These are phyloP conservation scores for Drosophila bocqueti DNA, from an alignment of 1,140 invertebrate species.

Conservation along the genomic window DNA sequence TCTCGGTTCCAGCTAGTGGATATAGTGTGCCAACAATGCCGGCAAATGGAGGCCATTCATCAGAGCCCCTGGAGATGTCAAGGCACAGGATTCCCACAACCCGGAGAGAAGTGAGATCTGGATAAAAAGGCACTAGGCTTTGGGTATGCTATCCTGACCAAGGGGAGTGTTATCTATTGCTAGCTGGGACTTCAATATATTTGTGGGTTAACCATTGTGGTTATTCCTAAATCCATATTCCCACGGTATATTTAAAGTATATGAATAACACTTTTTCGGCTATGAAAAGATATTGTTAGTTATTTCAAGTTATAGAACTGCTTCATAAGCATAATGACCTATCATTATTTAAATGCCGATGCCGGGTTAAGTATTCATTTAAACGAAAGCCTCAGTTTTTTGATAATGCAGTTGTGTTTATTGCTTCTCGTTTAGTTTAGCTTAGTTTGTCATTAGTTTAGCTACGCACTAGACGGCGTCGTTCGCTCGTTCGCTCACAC, in stretches of 20 bases:
- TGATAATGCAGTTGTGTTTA: constrained; percentile 64
- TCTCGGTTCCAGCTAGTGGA: constrained; percentile 13
- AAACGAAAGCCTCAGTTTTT: not conserved
- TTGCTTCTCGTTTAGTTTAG: constrained; percentile 64
- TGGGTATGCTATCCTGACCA: not conserved
- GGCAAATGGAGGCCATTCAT: constrained; percentile 48
- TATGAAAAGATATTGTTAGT: not conserved
- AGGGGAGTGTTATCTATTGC: not conserved
- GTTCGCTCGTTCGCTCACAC: constrained; percentile 42
- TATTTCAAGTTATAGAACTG: too few relatives aligned
- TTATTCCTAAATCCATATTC: not conserved
- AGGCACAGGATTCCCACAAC: constrained; percentile 22
- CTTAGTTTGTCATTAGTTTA: constrained; percentile 58
- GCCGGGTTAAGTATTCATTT: not conserved
- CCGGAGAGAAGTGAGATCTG: constrained; percentile 12
- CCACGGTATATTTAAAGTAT: not conserved
- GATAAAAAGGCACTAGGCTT: constrained; percentile 15
- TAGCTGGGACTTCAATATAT: not conserved
- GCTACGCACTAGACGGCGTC: constrained; percentile 63
- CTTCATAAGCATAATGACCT: not conserved
- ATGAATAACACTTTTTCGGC: too few relatives aligned
- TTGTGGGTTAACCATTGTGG: not conserved
- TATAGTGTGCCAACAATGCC: constrained; percentile 57
- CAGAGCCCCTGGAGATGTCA: constrained; percentile 41
- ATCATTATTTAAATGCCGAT: not conserved